Evolutionary conservation across 2,888 invertebrate species (phyloP).

Genomic region (Drosophila buzzatii): DNA sequence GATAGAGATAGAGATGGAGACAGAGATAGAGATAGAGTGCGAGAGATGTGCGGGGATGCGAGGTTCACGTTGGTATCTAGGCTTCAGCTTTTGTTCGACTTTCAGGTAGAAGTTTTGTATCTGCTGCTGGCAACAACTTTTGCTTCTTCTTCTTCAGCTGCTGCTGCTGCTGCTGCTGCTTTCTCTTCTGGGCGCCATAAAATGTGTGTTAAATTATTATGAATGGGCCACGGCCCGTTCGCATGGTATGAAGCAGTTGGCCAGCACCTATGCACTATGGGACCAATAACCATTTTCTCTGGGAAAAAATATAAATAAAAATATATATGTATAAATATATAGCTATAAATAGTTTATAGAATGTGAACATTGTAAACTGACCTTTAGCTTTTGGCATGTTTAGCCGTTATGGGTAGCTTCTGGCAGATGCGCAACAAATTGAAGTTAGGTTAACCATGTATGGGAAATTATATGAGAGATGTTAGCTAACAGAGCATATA

Average conservation of each 20-base stretch:
- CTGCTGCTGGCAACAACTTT: constrained; percentile 32
- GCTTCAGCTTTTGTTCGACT: constrained; percentile 36
- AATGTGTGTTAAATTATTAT: constrained; percentile 58
- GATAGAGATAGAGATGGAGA: not conserved
- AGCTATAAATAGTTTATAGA: not conserved
- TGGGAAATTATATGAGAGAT: no score
- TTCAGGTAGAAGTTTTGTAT: constrained; percentile 43
- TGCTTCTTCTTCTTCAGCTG: not conserved
- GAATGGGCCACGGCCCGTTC: constrained; percentile 34
- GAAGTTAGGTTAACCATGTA: no score
- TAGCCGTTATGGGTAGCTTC: no score
- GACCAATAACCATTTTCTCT: constrained; percentile 1
- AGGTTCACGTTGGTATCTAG: not conserved
- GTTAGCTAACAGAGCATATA: no score
- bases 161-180: not conserved
- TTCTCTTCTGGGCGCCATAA: constrained; percentile 17
- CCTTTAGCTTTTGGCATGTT: no score
- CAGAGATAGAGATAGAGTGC: not conserved
- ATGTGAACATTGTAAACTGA: no score
- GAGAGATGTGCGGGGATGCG: not conserved
- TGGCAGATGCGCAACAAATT: no score
- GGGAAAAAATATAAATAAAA: not conserved
- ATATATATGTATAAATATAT: no score
- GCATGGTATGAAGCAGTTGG: constrained; percentile 1
- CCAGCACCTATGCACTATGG: constrained; percentile 1